Percentiles rank a stretch among this genome's conserved stretches.
Conservation (phyloP, 1,140 invertebrate species). For the Tetramorium simillimum region DNA sequence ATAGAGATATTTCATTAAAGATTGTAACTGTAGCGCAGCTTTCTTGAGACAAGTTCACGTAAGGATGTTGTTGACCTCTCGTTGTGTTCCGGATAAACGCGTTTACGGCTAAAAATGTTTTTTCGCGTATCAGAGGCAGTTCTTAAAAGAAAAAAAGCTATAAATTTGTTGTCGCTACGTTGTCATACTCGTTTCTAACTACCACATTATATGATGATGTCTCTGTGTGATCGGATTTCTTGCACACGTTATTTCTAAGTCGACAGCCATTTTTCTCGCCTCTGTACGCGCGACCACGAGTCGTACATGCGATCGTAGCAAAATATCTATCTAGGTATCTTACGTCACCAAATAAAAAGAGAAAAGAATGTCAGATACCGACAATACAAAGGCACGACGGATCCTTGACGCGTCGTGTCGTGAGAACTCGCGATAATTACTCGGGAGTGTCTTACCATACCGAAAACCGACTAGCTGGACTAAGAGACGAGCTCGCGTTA, state of each 20-base stretch:
- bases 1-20: constrained; percentile 72
- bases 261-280: constrained; percentile 13
- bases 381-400: constrained; percentile 72
- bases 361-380: constrained; percentile 77
- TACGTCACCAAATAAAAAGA: constrained; percentile 77
- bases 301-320: constrained; percentile 55
- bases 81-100: constrained; percentile 19
- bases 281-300: background rate
- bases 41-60: constrained; percentile 6
- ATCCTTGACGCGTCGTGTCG: constrained; percentile 61
- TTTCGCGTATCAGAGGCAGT: constrained; percentile 63
- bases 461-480: constrained; percentile 20
- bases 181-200: background rate
- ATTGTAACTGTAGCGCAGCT: background rate
- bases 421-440: constrained; percentile 5
- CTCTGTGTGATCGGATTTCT: constrained; percentile 6
- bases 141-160: constrained; percentile 55
- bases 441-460: background rate
- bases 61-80: background rate
- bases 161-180: background rate
- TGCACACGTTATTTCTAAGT: background rate
- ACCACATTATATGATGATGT: background rate
- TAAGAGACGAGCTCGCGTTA: constrained; percentile 32
- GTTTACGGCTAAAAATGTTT: constrained; percentile 40
- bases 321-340: constrained; percentile 80